Evolutionary conservation across 1,140 invertebrate genomes (phyloP).

Genomic region (Drosophila suzukii): DNA sequence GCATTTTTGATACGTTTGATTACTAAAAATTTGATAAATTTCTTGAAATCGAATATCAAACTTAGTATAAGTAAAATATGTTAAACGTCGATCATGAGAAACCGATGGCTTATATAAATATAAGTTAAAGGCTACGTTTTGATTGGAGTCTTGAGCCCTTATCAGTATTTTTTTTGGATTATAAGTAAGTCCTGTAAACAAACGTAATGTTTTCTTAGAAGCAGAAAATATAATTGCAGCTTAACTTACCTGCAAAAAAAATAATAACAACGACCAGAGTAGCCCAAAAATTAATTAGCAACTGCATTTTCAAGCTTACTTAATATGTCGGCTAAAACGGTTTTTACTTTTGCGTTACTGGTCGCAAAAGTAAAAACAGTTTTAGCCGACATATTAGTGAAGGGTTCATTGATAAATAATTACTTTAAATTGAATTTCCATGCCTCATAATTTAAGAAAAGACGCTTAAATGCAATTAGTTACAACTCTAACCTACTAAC

Average conservation of each 20-base stretch:
- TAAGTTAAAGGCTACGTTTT: background rate
- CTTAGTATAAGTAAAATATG: background rate
- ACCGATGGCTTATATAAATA: conserved; percentile 3
- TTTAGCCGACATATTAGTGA: too few species aligned
- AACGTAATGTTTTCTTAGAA: background rate
- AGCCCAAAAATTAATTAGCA: background rate
- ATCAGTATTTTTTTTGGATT: conserved; percentile 1
- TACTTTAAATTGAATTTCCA: conserved; percentile 1
- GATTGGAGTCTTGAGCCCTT: conserved; percentile 1
- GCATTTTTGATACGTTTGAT: background rate
- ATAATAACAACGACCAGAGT: background rate
- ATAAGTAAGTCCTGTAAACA: background rate
- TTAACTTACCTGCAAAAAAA: conserved; percentile 4
- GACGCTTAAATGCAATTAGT: conserved; percentile 4
- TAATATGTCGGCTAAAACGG: background rate
- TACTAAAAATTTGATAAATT: background rate
- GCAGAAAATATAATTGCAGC: background rate
- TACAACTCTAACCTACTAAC: background rate
- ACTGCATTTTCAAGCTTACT: conserved; percentile 2
- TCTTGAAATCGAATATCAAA: background rate
- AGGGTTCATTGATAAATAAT: conserved; percentile 5
- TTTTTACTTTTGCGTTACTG: conserved; percentile 2
- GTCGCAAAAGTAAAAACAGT: too few species aligned
- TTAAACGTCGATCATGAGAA: background rate
- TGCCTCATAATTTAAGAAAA: background rate